phyloP scores from a whole-genome alignment of 2,888 invertebrate species.

The Galeopsomyia nigrocyanea region DNA sequence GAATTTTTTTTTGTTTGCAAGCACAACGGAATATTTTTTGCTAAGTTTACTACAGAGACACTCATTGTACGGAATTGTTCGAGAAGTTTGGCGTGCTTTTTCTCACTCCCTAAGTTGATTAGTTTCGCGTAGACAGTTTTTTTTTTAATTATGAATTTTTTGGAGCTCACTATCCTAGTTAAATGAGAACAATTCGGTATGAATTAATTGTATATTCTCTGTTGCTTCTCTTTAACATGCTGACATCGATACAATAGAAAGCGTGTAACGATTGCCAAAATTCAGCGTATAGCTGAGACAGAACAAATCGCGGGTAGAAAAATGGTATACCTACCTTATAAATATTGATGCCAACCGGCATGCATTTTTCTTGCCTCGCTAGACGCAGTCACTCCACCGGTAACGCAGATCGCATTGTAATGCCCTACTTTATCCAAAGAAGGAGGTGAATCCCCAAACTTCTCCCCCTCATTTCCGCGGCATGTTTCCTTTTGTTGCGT shows the following conservation, averaged over 20 bases:
- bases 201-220: no score
- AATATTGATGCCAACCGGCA: slow-evolving; percentile 52
- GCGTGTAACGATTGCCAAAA: slow-evolving; percentile 23
- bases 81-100: no score
- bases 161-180: no score
- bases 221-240: no score
- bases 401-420: slow-evolving; percentile 60
- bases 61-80: not conserved
- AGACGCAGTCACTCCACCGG: slow-evolving; percentile 37
- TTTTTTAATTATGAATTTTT: no score
- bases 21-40: slow-evolving; percentile 40
- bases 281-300: slow-evolving; percentile 29
- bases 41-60: slow-evolving; percentile 16
- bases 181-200: no score
- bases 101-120: no score
- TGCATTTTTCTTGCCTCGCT: not conserved
- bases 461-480: not conserved
- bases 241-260: no score
- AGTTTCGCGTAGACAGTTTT: no score
- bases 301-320: slow-evolving; percentile 47
- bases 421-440: slow-evolving; percentile 53
- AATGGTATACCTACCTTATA: slow-evolving; percentile 49
- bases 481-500: not conserved
- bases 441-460: slow-evolving; percentile 14
- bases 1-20: slow-evolving; percentile 22